Evolutionary conservation across 2,888 invertebrate species (phyloP), one percentile per base, ranked within the genome.

Genomic region (Hecatera dysodea): DNA sequence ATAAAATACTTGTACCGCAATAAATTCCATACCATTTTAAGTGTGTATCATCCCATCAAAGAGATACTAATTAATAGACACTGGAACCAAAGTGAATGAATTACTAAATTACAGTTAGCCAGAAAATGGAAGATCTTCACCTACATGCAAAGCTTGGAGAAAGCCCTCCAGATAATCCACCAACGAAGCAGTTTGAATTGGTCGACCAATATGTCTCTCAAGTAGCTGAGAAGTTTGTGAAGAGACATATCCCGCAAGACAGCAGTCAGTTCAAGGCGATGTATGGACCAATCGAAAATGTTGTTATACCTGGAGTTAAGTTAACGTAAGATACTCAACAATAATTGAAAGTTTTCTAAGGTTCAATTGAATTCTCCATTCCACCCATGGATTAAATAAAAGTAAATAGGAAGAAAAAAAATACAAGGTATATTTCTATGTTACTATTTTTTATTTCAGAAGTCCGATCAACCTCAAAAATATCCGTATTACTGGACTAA

Each of bases 251-350:
- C 2, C 39, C 27, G 4, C 17, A 39, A 52, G 1, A 2, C 9
- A 0, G 6, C 17, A 19, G 11, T 24, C 15, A 29, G 15, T 27
- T 19, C 15, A 52, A 22, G 15, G 15, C 19, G 3, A 52, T 7
- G 22, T 67, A 67, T 63, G 67, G 67, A 63, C 63, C 64, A 52
- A 63, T 67, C 39, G 39, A 67, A 15, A 24, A 63, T 24, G 52
- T 67, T 22, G 52, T n/a, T 50, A 42, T 67, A 24, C 67, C 67
- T 42, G 67, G 67, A 50, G 9, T 64, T 50, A 63, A 52, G 15
- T 52, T 67, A 22, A 9, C 29, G 67, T 67, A 42, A 63, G 67
- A 42, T 29, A 52, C 39, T 27, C 9, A 19, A 19, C 33, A 33
- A n/a, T 15, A 19, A 15, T n/a, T 29, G 22, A 22, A 33, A 24